These are phyloP conservation scores for Euura saliciscinereae DNA, from an alignment of 1,140 invertebrate genomes.

Conservation along the genomic window DNA sequence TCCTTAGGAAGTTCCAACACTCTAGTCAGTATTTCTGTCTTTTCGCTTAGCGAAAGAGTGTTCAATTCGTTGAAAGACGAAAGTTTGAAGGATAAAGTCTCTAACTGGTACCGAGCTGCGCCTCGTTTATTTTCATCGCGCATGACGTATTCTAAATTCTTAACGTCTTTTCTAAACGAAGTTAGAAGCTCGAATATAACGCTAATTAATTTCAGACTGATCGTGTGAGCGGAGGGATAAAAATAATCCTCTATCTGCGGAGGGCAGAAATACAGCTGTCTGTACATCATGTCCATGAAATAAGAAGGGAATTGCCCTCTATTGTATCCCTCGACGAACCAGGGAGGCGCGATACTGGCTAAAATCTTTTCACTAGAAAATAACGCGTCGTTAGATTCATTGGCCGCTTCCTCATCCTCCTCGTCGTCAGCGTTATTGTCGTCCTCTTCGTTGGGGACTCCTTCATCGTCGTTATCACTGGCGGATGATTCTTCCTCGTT, in stretches of 20 bases:
- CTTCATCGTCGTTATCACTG: conserved; percentile 24
- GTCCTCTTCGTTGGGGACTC: conserved; percentile 30
- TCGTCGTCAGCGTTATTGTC: conserved; percentile 16
- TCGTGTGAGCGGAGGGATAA: conserved; percentile 64
- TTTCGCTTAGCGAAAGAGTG: conserved; percentile 30
- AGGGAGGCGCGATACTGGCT: conserved; percentile 60
- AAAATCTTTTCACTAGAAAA: conserved; percentile 26
- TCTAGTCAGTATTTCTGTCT: conserved; percentile 54
- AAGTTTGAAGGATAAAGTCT: conserved; percentile 44
- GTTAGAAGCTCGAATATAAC: conserved; percentile 71
- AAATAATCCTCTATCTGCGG: conserved; percentile 77
- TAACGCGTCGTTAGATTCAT: conserved; percentile 23
- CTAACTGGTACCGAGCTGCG: conserved; percentile 35
- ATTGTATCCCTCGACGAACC: conserved; percentile 70
- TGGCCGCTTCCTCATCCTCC: conserved; percentile 26
- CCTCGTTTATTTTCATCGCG: conserved; percentile 45
- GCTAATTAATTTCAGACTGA: conserved; percentile 68
- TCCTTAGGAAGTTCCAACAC: conserved; percentile 53
- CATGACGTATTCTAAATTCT: conserved; percentile 48
- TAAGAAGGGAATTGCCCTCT: conserved; percentile 64
- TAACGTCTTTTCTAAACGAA: conserved; percentile 41
- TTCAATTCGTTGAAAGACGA: conserved; percentile 51
- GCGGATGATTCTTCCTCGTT: not conserved
- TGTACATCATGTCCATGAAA: conserved; percentile 68
- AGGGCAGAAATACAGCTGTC: conserved; percentile 69